Base-by-base conservation (phyloP, 2,888 invertebrate genomes). In the Leptura quadrifasciata region DNA sequence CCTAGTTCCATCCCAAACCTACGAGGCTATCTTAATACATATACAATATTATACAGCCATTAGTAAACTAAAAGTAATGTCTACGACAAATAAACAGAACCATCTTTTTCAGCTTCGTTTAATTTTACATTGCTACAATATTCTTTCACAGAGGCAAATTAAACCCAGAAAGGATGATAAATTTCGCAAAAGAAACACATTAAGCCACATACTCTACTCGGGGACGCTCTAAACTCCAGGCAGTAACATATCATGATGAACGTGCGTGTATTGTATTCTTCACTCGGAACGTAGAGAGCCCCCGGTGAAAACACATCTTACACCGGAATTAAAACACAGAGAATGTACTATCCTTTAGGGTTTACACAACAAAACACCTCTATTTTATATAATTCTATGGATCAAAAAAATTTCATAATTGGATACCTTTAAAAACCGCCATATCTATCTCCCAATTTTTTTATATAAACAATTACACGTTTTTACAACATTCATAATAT, bases 101-200 rank as follows among this genome's bases (percentile, higher is more conserved):
- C 63, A 72, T 52, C 54, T 54, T 35, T 73, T 65, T 73, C 20
- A 63, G 54, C 63, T 55, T 64, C 24, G 52, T 18, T 54, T 58
- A 35, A 58, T 64, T 67, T 69, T 69, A 75, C 63, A 75, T 61
- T 63, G 75, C 75, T 75, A 75, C 75, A 75, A 75, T 75, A 63
- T 65, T 74, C 27, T 64, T 74, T 64, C 63, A 57, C n/a, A 55
- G 69, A 39, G 58, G 35, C 31, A 69, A 58, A 57, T 58, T 58
- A 69, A 69, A 69, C 69, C 69, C 58, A 69, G 35, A 58, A 69
- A 58, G 69, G 58, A 69, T 58, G 54, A 21, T 68, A 55, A n/a
- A 18, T 27, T 63, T 35, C 17, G 65, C 54, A 69, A 69, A 57
- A 39, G 18, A 69, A 17, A 55, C 6, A 58, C 57, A 69, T 35